Base-by-base conservation (phyloP, 2,113 vertebrate species). In the Chaetodon auriga region DNA sequence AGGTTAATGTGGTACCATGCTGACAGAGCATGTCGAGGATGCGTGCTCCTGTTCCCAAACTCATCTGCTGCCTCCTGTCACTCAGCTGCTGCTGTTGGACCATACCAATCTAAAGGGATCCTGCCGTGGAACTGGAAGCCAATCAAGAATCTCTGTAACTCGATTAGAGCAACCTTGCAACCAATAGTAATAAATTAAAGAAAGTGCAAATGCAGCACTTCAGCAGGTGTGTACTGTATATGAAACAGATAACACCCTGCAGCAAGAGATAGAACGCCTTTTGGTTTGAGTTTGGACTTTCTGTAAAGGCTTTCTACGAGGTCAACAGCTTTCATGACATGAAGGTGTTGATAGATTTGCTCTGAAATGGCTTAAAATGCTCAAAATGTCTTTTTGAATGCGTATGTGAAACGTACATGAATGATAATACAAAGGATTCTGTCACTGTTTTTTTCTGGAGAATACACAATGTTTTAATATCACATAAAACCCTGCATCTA, bases 1-100 rank as follows among this genome's bases (percentile, higher is more conserved):
- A 85, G 84, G 89, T 90, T 91, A 90, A 89, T 77, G 80, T 85
- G 83, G 80, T 79, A 66, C 57, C 80, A 75, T 89, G 90, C 92
- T 92, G 89, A 93, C 89, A 4, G 80, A 81, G 89, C 90, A 88
- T 78, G 81, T 82, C 87, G 81, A 41, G 38, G 23, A 63, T 38
- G 30, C 62, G 53, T 60, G 62, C 63, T 71, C 65, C 62, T 1
- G 3, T 51, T 80, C 43, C 75, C 41, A 48, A 85, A 78, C 68
- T 88, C 86, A 82, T 87, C 80, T 25, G 65, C 75, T 73, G 62
- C 82, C 80, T 85, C 78, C 75, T 76, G 84, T 83, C 62, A 71
- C 78, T 91, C 78, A 82, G 41, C 36, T 11, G 5, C 66, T 81
- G 73, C 75, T 71, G 69, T 55, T 74, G 68, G 57, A 82, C 85